These are phyloP conservation scores for Hydrozoanthus gracilis DNA, from an alignment of 92 coral and sea anemone genomes.

Conservation along the genomic window DNA sequence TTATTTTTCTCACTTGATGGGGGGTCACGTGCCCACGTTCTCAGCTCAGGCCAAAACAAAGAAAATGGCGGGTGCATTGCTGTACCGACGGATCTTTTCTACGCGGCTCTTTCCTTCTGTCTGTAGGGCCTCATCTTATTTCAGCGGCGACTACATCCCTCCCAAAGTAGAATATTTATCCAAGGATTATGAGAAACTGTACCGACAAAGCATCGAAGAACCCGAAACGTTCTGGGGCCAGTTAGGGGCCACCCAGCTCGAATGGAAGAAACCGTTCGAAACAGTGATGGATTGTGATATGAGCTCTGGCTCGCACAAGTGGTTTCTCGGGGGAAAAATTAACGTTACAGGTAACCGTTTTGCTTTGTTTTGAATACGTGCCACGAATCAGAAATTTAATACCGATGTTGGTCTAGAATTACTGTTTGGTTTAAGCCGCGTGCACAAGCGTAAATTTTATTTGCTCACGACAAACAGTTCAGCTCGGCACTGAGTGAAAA, in stretches of 20 bases:
- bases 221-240: constrained; percentile 96
- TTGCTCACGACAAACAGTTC: too few relatives aligned
- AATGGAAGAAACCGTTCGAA: constrained; percentile 91
- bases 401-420: background rate
- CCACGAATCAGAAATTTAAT: background rate
- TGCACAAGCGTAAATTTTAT: too few relatives aligned
- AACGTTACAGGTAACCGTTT: constrained; percentile 84
- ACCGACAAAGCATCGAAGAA: constrained; percentile 78
- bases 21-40: background rate
- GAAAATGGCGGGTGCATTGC: constrained; percentile 73
- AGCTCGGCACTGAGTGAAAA: too few relatives aligned
- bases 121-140: constrained; percentile 77
- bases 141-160: constrained; percentile 71
- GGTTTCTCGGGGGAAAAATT: constrained; percentile 93
- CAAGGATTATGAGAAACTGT: constrained; percentile 76
- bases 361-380: background rate
- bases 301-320: constrained; percentile 83
- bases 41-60: background rate
- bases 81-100: constrained; percentile 42
- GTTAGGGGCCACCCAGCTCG: constrained; percentile 80
- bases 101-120: constrained; percentile 40
- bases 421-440: background rate
- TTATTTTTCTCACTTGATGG: background rate
- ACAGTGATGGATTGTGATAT: constrained; percentile 92
- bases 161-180: constrained; percentile 90